Percentiles rank a stretch among this genome's conserved stretches.
Conservation (phyloP, 2,797 vertebrate genomes). For the Sebastes ruberrimus region DNA sequence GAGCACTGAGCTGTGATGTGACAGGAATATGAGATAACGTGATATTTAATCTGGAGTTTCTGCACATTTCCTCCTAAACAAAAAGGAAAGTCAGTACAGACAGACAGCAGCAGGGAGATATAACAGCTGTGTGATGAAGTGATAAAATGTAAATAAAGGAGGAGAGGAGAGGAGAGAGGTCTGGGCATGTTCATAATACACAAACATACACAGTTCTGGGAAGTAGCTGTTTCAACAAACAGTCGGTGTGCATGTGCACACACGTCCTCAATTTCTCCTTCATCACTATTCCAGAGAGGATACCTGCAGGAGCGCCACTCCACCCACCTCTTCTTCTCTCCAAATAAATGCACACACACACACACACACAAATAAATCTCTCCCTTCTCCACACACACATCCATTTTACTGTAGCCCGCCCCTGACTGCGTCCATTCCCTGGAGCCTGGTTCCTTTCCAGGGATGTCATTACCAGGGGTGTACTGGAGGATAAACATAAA, state of each 20-base stretch:
- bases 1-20: not conserved
- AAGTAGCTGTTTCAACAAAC: not conserved
- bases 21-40: not conserved
- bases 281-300: conserved; percentile 28
- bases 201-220: not conserved
- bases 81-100: not conserved
- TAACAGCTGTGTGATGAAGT: not conserved
- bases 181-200: not conserved
- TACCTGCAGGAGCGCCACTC: conserved; percentile 10
- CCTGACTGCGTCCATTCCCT: conserved; percentile 11
- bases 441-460: conserved; percentile 29
- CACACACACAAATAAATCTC: not conserved
- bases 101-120: not conserved
- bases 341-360: not conserved
- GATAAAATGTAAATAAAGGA: not conserved
- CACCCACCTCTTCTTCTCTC: not conserved
- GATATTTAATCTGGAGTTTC: not conserved
- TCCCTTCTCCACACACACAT: not conserved
- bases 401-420: not conserved
- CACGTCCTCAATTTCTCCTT: conserved; percentile 18
- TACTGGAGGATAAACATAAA: conserved; percentile 14
- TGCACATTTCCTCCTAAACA: not conserved
- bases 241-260: not conserved
- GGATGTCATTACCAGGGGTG: conserved; percentile 15
- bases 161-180: too few relatives aligned